Evolutionary conservation across 2,113 vertebrate species (phyloP).

Genomic region (Microcebus ravelobensis): DNA sequence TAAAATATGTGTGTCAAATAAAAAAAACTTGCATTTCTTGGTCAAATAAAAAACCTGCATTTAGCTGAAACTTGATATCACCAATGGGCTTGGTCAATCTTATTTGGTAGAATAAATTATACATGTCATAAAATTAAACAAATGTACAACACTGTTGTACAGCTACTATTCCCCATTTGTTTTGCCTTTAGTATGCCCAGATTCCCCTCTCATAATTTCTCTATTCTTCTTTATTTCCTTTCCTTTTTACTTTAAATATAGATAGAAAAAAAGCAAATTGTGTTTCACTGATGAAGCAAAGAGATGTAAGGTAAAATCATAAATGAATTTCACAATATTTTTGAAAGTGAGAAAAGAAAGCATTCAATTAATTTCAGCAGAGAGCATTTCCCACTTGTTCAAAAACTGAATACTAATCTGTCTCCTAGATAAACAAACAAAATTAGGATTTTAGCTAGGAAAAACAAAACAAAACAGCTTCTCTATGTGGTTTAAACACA

Average conservation of each 20-base stretch:
- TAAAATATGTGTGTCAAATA: background rate
- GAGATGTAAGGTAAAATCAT: background rate
- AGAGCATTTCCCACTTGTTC: background rate
- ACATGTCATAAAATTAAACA: background rate
- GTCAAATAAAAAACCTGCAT: background rate
- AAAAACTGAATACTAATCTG: background rate
- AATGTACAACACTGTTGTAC: background rate
- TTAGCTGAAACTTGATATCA: background rate
- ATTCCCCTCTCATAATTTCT: background rate
- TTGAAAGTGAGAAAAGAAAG: conserved; percentile 30
- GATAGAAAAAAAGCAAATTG: background rate
- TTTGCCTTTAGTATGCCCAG: background rate
- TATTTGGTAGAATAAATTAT: conserved; percentile 18
- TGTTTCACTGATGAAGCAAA: background rate
- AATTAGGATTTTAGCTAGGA: background rate
- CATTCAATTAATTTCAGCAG: conserved; percentile 26
- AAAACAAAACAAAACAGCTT: conserved; percentile 10
- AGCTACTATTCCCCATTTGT: background rate
- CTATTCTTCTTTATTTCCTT: background rate
- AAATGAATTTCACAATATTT: background rate
- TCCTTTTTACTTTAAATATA: background rate
- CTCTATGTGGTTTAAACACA: background rate
- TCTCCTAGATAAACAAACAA: conserved; percentile 34
- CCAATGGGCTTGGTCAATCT: background rate
- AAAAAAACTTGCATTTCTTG: background rate